Conservation (phyloP, 2,797 vertebrate genomes). For the Falco rusticolus region DNA sequence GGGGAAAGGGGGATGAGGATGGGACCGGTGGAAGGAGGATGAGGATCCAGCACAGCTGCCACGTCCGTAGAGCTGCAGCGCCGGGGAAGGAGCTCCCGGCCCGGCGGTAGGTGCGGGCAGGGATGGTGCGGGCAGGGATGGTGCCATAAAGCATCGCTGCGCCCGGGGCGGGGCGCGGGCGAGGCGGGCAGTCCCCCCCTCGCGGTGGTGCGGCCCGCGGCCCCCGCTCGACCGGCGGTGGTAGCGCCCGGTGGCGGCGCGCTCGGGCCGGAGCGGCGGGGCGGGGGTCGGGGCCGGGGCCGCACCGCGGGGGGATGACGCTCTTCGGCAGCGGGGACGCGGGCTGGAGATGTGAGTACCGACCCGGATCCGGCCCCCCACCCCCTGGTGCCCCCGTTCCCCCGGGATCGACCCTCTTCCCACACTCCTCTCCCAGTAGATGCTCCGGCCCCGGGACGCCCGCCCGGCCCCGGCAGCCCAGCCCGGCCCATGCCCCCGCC, state of each 20-base stretch:
- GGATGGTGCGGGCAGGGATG: background rate
- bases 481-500: too few relatives aligned
- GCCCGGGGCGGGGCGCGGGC: too few relatives aligned
- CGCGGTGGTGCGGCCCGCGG: background rate
- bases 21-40: background rate
- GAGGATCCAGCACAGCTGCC: background rate
- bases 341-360: conserved; percentile 56
- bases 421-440: background rate
- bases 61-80: background rate
- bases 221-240: background rate
- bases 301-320: background rate
- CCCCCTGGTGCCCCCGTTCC: background rate
- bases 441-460: background rate
- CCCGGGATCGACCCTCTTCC: background rate
- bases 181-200: background rate
- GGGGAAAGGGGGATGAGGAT: background rate
- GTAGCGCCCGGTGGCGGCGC: background rate
- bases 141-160: too few relatives aligned
- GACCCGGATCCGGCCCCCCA: background rate
- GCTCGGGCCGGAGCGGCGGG: background rate
- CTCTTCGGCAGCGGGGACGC: conserved; percentile 31
- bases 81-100: background rate
- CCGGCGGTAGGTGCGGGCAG: background rate
- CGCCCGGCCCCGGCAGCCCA: background rate
- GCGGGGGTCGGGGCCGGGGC: background rate